phyloP scores from a whole-genome alignment of 2,113 vertebrate genomes.

The Anhinga rufa region DNA sequence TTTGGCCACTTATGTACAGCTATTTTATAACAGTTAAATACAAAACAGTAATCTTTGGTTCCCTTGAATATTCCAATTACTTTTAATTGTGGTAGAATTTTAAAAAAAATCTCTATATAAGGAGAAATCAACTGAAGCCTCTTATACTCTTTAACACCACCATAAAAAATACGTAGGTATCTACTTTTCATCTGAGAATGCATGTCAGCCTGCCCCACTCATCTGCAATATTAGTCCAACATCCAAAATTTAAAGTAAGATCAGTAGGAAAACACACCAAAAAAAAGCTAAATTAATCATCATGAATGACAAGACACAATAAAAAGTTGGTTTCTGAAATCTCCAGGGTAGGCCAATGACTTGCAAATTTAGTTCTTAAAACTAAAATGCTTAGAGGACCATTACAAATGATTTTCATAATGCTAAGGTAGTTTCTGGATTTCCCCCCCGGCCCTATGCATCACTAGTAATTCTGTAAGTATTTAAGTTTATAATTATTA shows the following conservation, averaged over 20 bases:
- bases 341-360: not conserved
- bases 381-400: not conserved
- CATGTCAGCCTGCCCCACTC: not conserved
- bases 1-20: not conserved
- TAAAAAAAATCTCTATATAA: not conserved
- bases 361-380: not conserved
- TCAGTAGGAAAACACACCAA: not conserved
- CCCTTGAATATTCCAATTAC: not conserved
- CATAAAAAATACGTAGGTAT: not conserved
- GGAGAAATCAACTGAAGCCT: not conserved
- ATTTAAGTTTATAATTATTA: not conserved
- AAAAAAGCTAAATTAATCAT: not conserved
- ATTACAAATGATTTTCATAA: not conserved
- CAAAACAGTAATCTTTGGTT: not conserved
- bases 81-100: not conserved
- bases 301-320: not conserved
- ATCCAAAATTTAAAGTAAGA: not conserved
- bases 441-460: not conserved
- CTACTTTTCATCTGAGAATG: not conserved
- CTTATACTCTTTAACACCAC: not conserved
- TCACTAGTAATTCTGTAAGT: not conserved
- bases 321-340: not conserved
- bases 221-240: not conserved
- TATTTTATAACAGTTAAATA: not conserved
- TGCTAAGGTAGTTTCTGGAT: not conserved